Base-by-base conservation (phyloP, 2,113 vertebrate species). In the Dromaius novaehollandiae region DNA sequence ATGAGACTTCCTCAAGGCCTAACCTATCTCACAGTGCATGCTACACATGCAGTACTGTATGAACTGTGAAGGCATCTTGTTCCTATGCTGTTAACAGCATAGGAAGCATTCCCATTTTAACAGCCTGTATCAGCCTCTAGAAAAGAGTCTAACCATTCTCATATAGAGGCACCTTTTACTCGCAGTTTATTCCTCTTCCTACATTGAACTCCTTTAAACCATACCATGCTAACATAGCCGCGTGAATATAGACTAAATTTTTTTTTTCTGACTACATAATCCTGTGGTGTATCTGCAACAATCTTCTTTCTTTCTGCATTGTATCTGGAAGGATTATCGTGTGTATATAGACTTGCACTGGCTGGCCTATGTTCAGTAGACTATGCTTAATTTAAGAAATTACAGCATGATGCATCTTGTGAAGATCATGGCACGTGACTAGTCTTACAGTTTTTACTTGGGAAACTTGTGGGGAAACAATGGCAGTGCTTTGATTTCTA, bases 301-400 rank as follows among this genome's bases (percentile, higher is more conserved):
- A 20, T 51, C 61, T 87, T 73, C 7, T 4, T 89, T 89, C 6
- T 0, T 88, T 88, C 38, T 88, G 36, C 16, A 15, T 44, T 84
- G n/a, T 81, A 13, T 84, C 61, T 86, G 77, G 42, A 76, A 40
- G 40, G 36, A 38, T 82, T 90, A 36, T 26, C 42, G 34, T 18
- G 46, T 74, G 8, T 70, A 78, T 28, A 56, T 8, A 75, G 40
- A 15, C 50, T 88, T 66, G 64, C 77, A 56, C 83, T 90, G 64
- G 13, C 75, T 93, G 73, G 73, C 42, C n/a, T 68, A 10, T 55
- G 36, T 88, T 92, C 88, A 68, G 69, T 51, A 78, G 68, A 65
- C 77, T 89, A 32, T 85, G 56, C 69, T 90, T 95, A 86, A 90
- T 94, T 90, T 82, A 91, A 79, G 90, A 82, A 89, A 74, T 82